A percentile compares a stretch with the other conserved stretches of the same genome.
Conservation (phyloP, 2,797 vertebrate species). For the Chelmon rostratus region DNA sequence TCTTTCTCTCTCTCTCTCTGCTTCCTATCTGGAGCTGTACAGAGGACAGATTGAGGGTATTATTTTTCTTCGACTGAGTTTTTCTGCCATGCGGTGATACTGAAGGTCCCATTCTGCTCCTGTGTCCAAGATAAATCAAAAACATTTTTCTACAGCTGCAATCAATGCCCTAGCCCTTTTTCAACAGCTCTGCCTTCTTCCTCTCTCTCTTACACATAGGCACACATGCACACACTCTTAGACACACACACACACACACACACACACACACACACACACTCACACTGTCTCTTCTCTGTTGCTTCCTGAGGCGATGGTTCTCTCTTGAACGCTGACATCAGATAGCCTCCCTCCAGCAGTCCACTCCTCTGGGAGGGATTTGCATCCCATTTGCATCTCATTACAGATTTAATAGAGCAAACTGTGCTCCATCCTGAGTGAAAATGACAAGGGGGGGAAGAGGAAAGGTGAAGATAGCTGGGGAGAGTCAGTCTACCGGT, state of each 20-base stretch:
- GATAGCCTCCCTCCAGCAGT: constrained; percentile 82
- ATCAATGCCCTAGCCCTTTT: constrained; percentile 72
- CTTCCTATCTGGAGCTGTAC: constrained; percentile 71
- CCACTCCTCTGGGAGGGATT: constrained; percentile 82
- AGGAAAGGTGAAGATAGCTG: constrained; percentile 64
- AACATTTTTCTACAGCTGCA: constrained; percentile 79
- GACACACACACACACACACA: constrained; percentile 17
- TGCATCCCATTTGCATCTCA: constrained; percentile 86
- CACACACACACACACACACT: constrained; percentile 24
- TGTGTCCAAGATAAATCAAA: constrained; percentile 81
- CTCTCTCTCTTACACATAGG: constrained; percentile 23
- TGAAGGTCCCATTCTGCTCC: constrained; percentile 77
- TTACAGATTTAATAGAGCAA: constrained; percentile 84
- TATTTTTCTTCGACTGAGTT: constrained; percentile 73
- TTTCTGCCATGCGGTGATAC: constrained; percentile 74
- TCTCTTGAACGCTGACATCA: constrained; percentile 86
- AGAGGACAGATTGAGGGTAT: constrained; percentile 80
- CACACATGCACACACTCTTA: constrained; percentile 28
- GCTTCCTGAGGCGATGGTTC: constrained; percentile 66
- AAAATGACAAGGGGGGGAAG: constrained; percentile 64
- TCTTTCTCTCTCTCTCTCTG: constrained; percentile 14
- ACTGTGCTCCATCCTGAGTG: constrained; percentile 73
- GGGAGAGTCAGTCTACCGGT: constrained; percentile 44
- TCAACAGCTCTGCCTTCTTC: constrained; percentile 47
- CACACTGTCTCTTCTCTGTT: constrained; percentile 45